phyloP scores from a whole-genome alignment of 1,140 invertebrate species.

The Platyscapa corneri region DNA sequence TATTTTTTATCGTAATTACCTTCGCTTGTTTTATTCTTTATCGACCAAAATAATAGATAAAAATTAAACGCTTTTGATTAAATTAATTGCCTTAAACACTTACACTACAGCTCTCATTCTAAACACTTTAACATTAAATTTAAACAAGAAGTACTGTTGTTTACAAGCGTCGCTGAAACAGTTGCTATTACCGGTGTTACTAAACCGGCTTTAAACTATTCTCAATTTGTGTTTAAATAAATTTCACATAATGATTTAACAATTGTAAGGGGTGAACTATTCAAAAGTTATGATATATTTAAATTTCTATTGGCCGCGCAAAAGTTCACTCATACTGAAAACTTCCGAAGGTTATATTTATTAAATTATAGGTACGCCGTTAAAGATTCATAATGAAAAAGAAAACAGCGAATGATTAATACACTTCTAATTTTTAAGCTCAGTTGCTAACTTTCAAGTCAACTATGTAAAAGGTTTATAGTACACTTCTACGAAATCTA shows the following conservation, averaged over 20 bases:
- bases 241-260: too few species aligned
- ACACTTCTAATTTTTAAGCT: background rate
- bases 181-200: too few species aligned
- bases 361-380: background rate
- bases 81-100: background rate
- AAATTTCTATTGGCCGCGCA: background rate
- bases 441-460: background rate
- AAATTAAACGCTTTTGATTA: background rate
- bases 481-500: too few species aligned
- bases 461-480: background rate
- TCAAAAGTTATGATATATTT: too few species aligned
- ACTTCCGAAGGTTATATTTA: background rate
- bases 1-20: constrained; percentile 20
- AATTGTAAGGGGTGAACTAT: too few species aligned
- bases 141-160: too few species aligned
- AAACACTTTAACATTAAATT: background rate
- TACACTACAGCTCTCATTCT: too few species aligned
- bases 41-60: background rate
- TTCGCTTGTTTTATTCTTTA: background rate
- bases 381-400: background rate
- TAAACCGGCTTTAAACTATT: too few species aligned
- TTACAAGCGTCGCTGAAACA: too few species aligned
- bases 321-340: background rate
- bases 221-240: too few species aligned
- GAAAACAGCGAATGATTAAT: background rate